Evolutionary conservation across 2,797 vertebrate genomes (phyloP).

Genomic region (Coranthus polyacanthus): DNA sequence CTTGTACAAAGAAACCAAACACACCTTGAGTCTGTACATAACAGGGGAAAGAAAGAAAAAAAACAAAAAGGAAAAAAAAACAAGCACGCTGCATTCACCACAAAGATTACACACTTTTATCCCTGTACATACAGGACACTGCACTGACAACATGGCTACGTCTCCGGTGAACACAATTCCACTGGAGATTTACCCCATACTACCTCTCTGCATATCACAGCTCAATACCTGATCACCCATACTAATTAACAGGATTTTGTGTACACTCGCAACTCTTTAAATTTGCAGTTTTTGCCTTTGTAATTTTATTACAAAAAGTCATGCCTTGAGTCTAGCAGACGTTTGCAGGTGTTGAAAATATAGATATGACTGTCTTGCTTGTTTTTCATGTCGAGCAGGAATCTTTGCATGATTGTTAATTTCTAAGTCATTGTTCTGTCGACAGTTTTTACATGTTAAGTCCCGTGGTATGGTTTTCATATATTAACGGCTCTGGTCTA

Average conservation of each 20-base stretch:
- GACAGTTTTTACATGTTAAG: slow-evolving; percentile 61
- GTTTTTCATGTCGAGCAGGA: slow-evolving; percentile 57
- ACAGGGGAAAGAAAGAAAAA: slow-evolving; percentile 15
- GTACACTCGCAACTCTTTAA: slow-evolving; percentile 74
- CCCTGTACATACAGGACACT: slow-evolving; percentile 84
- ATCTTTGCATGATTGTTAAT: slow-evolving; percentile 79
- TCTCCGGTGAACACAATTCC: slow-evolving; percentile 48
- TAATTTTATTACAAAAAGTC: slow-evolving; percentile 86
- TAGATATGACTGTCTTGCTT: slow-evolving; percentile 74
- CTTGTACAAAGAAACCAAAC: slow-evolving; percentile 84
- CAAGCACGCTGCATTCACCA: slow-evolving; percentile 85
- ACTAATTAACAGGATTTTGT: slow-evolving; percentile 69
- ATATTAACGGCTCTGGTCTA: slow-evolving; percentile 45
- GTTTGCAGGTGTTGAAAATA: slow-evolving; percentile 89
- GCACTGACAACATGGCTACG: slow-evolving; percentile 57
- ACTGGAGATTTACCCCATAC: slow-evolving; percentile 60
- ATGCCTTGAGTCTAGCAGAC: slow-evolving; percentile 89
- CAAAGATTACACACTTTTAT: slow-evolving; percentile 76
- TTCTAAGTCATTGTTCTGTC: slow-evolving; percentile 68
- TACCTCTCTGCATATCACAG: slow-evolving; percentile 71
- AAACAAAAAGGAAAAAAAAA: slow-evolving; percentile 31
- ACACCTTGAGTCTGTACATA: slow-evolving; percentile 81
- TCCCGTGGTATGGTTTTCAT: slow-evolving; percentile 79
- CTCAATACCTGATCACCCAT: slow-evolving; percentile 73
- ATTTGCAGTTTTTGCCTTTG: slow-evolving; percentile 81